phyloP scores from a whole-genome alignment of 2,797 vertebrate genomes.

The Pseudomugil tenellus region DNA sequence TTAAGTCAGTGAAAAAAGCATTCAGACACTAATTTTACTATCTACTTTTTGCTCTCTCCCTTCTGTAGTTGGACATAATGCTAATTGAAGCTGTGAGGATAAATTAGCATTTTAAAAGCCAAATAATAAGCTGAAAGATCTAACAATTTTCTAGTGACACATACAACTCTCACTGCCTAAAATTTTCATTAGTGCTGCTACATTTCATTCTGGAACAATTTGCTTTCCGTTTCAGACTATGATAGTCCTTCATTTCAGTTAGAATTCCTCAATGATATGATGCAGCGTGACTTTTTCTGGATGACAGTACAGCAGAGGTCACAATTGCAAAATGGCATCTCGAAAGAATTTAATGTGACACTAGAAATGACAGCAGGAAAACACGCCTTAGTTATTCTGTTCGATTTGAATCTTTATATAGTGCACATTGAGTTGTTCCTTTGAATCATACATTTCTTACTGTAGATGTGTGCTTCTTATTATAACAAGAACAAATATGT shows the following conservation, averaged over 20 bases:
- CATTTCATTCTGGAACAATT: neutral
- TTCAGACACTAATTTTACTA: neutral
- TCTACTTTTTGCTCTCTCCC: neutral
- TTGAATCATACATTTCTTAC: neutral
- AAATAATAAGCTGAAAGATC: neutral
- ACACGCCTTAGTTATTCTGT: neutral
- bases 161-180: neutral
- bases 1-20: neutral
- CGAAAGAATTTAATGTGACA: neutral
- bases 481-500: neutral
- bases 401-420: neutral
- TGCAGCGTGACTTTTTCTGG: neutral
- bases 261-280: neutral
- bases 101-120: neutral
- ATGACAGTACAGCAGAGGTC: neutral
- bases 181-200: neutral
- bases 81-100: neutral
- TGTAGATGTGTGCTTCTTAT: neutral
- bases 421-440: neutral
- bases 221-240: neutral
- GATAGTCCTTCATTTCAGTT: neutral
- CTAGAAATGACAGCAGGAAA: neutral
- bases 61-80: neutral
- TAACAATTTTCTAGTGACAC: neutral
- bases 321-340: neutral